These are phyloP conservation scores for Calonectris borealis DNA, from an alignment of 2,113 vertebrate species.

Conservation along the genomic window DNA sequence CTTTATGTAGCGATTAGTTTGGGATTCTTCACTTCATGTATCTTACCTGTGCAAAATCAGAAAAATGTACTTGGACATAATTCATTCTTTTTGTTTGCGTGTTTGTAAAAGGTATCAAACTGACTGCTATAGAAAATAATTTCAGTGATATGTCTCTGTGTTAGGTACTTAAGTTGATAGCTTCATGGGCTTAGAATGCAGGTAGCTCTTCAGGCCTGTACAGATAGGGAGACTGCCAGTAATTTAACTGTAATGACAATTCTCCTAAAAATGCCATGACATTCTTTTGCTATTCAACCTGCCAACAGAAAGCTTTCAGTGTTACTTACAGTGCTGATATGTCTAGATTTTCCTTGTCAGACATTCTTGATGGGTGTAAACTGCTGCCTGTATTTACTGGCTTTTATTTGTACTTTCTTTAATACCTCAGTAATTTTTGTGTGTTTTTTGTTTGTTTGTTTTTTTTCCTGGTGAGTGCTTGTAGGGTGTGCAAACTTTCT, in stretches of 20 bases:
- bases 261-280: not conserved
- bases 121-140: not conserved
- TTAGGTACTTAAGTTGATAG: not conserved
- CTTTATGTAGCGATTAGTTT: not conserved
- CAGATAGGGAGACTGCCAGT: not conserved
- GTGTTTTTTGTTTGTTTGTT: too few species aligned
- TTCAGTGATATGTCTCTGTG: not conserved
- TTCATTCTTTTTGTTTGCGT: not conserved
- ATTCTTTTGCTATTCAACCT: not conserved
- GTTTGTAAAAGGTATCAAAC: not conserved
- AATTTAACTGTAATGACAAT: not conserved
- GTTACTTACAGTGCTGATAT: not conserved
- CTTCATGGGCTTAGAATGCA: not conserved
- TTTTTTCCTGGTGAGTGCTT: not conserved
- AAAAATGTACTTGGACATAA: not conserved
- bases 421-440: not conserved
- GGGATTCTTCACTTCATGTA: not conserved
- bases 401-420: not conserved
- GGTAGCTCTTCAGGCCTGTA: not conserved
- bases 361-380: not conserved
- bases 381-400: not conserved
- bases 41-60: not conserved
- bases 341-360: not conserved
- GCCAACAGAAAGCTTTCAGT: not conserved
- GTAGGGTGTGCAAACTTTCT: not conserved